Evolutionary conservation across 2,113 vertebrate genomes (phyloP).

Genomic region (Petromus typicus): DNA sequence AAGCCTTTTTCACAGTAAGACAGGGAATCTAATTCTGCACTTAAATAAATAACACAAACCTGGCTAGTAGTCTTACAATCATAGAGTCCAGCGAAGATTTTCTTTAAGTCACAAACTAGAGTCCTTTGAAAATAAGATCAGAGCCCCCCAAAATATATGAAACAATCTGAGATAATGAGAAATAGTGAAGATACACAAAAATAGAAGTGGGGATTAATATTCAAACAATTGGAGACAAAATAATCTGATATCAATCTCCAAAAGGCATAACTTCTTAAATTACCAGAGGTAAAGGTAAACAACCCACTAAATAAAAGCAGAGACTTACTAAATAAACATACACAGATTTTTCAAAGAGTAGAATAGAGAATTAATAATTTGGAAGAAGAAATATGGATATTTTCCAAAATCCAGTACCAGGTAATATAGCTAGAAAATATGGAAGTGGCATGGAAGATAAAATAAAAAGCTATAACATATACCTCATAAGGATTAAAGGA

Average conservation of each 20-base stretch:
- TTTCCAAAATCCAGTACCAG: not conserved
- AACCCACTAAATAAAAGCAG: not conserved
- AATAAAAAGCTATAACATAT: not conserved
- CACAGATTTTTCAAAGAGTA: not conserved
- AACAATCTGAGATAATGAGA: not conserved
- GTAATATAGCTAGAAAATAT: not conserved
- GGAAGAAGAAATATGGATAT: not conserved
- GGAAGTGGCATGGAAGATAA: not conserved
- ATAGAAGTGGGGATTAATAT: not conserved
- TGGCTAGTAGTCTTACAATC: not conserved
- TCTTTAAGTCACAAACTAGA: not conserved
- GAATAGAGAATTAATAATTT: not conserved
- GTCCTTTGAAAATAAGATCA: constrained; percentile 14
- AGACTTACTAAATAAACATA: not conserved
- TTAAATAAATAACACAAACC: constrained; percentile 2
- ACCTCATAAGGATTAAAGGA: not conserved
- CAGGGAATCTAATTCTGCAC: not conserved
- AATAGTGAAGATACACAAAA: not conserved
- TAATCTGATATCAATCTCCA: constrained; percentile 25
- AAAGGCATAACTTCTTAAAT: constrained; percentile 16
- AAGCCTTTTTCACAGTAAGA: not conserved
- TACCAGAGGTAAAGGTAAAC: not conserved
- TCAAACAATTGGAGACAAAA: not conserved
- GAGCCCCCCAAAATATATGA: not conserved
- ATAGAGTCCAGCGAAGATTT: not conserved